Conservation (phyloP, 1,140 invertebrate genomes). For the Drosophila kikkawai region DNA sequence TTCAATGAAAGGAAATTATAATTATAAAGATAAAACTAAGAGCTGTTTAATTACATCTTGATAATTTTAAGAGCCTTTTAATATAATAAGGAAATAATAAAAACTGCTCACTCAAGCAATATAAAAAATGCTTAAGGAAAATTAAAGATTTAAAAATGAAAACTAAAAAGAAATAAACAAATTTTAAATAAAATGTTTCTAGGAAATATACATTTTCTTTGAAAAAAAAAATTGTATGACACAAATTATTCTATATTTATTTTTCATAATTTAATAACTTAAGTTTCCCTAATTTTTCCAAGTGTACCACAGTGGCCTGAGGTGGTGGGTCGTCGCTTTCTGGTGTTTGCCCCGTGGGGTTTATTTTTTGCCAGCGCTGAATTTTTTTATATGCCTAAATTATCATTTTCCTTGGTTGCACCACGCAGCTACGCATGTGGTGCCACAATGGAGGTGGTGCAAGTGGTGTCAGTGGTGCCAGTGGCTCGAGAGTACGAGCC, state of each 20-base stretch:
- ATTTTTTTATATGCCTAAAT: constrained; percentile 68
- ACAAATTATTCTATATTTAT: not conserved
- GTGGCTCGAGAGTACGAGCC: constrained; percentile 49
- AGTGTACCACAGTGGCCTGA: constrained; percentile 21
- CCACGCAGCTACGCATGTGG: constrained; percentile 50
- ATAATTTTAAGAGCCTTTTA: no score
- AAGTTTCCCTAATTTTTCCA: not conserved
- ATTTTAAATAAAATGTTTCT: not conserved
- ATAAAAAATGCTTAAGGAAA: not conserved
- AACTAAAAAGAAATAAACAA: not conserved
- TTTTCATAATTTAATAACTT: no score
- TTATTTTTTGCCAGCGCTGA: constrained; percentile 18
- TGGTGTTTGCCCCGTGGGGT: constrained; percentile 35
- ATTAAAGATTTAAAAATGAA: not conserved
- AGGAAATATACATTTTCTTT: not conserved
- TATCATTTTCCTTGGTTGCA: constrained; percentile 53
- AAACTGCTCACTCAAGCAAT: not conserved
- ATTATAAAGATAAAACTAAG: not conserved
- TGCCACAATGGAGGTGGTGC: constrained; percentile 34
- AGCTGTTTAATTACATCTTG: not conserved
- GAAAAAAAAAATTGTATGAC: no score
- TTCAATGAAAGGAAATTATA: not conserved
- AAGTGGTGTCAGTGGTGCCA: constrained; percentile 26
- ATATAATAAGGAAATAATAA: no score
- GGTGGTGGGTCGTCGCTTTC: constrained; percentile 40